Evolutionary conservation across 2,888 invertebrate species (phyloP).

Genomic region (Arrhopalites spinosus): DNA sequence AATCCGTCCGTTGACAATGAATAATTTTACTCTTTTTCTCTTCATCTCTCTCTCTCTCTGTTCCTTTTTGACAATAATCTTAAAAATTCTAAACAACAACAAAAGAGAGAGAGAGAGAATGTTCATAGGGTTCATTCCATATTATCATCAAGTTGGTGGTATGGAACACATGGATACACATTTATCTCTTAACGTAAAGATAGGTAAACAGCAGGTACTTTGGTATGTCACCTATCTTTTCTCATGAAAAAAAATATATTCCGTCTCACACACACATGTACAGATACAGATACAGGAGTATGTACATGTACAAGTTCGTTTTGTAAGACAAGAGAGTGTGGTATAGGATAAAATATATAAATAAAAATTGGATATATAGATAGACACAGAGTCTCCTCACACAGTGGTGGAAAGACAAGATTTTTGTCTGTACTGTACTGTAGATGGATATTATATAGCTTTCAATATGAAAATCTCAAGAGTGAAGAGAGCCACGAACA

Average conservation of each 20-base stretch:
- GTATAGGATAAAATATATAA: no score
- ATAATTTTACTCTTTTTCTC: slow-evolving; percentile 19
- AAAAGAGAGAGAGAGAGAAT: not conserved
- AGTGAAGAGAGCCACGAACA: not conserved
- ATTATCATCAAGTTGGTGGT: not conserved
- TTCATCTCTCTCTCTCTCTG: slow-evolving; percentile 8
- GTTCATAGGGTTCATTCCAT: not conserved
- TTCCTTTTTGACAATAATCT: slow-evolving; percentile 2
- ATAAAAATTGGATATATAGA: no score
- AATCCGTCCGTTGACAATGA: slow-evolving; percentile 5
- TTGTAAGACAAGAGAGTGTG: no score
- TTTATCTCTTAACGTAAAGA: not conserved
- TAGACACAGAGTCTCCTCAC: no score
- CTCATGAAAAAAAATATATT: slow-evolving; percentile 16
- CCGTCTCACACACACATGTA: no score
- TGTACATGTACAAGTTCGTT: no score
- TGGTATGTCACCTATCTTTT: slow-evolving; percentile 19
- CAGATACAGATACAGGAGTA: no score
- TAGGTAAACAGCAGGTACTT: slow-evolving; percentile 17
- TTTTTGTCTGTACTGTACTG: no score
- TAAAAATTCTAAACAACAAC: not conserved
- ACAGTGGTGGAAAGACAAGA: no score
- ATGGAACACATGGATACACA: not conserved
- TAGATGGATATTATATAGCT: no score
- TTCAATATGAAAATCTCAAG: not conserved